Conservation (phyloP, 2,888 invertebrate species). For the Siphlonurus alternatus region DNA sequence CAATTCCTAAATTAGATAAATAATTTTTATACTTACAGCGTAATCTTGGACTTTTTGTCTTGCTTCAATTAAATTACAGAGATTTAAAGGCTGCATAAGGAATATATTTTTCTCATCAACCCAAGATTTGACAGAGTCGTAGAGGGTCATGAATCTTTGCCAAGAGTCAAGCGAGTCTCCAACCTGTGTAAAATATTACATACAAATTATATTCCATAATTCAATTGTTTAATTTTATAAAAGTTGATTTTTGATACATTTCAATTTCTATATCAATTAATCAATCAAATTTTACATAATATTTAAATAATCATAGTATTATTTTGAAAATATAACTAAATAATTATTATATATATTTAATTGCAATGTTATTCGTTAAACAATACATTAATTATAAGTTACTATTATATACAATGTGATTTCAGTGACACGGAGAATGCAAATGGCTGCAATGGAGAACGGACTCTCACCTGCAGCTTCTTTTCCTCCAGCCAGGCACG, state of each 20-base stretch:
- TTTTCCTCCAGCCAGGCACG: constrained; percentile 66
- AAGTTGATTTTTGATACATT: no score
- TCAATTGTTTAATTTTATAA: no score
- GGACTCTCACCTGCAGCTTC: constrained; percentile 51
- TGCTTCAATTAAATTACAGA: constrained; percentile 63
- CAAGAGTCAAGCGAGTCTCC: constrained; percentile 79
- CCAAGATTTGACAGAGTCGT: constrained; percentile 70
- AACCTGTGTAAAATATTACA: no score
- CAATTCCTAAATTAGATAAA: constrained; percentile 2
- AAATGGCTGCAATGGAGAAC: no score
- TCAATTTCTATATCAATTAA: no score
- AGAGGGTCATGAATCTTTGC: constrained; percentile 66
- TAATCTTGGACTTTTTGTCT: constrained; percentile 76
- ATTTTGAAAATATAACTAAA: no score
- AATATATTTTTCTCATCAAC: constrained; percentile 65
- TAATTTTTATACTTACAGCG: constrained; percentile 47
- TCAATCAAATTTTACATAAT: no score
- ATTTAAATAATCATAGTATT: no score
- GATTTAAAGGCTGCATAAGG: constrained; percentile 57
- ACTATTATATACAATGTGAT: no score
- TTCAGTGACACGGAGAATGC: no score
- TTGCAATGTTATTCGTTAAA: neutral
- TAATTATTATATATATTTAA: neutral
- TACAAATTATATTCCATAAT: constrained; percentile 5
- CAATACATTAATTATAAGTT: neutral